These are phyloP conservation scores for Sylvietta virens DNA, from an alignment of 2,113 vertebrate species.

Conservation along the genomic window DNA sequence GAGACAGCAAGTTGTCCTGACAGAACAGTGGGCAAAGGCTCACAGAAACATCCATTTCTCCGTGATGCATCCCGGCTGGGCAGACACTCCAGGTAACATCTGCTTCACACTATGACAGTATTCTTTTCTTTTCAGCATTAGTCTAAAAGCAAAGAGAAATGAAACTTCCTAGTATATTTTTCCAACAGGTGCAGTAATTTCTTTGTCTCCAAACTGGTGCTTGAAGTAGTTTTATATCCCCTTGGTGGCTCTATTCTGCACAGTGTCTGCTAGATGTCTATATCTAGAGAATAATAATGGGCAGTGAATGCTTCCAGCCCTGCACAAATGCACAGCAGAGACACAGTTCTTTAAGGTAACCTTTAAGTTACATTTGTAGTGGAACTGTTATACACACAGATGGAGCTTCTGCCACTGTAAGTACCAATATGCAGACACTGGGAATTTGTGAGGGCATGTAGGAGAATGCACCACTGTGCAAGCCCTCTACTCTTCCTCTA, in stretches of 20 bases:
- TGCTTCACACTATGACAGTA: not conserved
- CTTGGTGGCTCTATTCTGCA: not conserved
- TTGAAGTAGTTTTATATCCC: not conserved
- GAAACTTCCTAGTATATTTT: not conserved
- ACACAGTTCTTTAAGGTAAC: not conserved
- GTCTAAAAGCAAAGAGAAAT: not conserved
- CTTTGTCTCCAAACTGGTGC: not conserved
- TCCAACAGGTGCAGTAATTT: not conserved
- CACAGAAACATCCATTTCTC: slow-evolving; percentile 82
- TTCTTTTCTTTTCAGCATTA: not conserved
- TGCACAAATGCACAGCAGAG: not conserved
- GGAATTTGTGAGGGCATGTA: not conserved
- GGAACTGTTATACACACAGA: not conserved
- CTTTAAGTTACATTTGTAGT: not conserved
- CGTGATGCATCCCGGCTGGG: slow-evolving; percentile 83
- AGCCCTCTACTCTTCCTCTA: not conserved
- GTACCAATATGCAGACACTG: not conserved
- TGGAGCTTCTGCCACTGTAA: not conserved
- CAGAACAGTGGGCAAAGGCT: slow-evolving; percentile 74
- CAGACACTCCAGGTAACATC: slow-evolving; percentile 77
- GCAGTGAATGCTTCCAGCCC: not conserved
- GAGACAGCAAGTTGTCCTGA: slow-evolving; percentile 84
- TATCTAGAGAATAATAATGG: not conserved
- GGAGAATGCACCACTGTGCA: not conserved
- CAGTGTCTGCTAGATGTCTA: not conserved